A percentile compares a stretch with the other conserved stretches of the same genome.
phyloP scores from a whole-genome alignment of 2,113 vertebrate species.

The Corydoras maculifer region DNA sequence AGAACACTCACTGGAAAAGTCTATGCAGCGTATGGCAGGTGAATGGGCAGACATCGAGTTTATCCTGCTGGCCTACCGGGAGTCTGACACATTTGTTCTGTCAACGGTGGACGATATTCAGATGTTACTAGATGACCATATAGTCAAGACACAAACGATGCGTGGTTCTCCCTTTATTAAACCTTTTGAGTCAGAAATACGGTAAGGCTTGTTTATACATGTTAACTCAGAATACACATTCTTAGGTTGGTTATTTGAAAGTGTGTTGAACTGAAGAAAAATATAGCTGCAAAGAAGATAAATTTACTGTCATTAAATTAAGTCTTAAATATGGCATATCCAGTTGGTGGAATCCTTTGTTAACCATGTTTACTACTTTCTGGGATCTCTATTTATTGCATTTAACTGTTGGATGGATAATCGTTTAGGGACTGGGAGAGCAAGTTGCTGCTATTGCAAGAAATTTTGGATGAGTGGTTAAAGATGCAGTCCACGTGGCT shows the following conservation, averaged over 20 bases:
- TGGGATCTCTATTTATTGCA: background rate
- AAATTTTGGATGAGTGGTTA: slow-evolving; percentile 82
- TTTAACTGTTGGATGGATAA: background rate
- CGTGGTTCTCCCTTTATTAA: slow-evolving; percentile 80
- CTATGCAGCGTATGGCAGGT: slow-evolving; percentile 75
- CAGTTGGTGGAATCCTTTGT: background rate
- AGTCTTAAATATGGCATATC: background rate
- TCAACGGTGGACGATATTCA: slow-evolving; percentile 80
- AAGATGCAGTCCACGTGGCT: slow-evolving; percentile 84
- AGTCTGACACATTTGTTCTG: slow-evolving; percentile 76
- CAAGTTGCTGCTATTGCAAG: slow-evolving; percentile 77
- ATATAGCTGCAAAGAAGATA: no score
- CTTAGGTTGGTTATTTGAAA: no score
- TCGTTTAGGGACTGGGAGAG: slow-evolving; percentile 70
- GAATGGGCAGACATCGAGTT: slow-evolving; percentile 77
- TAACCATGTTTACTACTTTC: no score
- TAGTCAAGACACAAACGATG: slow-evolving; percentile 84
- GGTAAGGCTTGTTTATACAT: slow-evolving; percentile 51
- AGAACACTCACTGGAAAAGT: slow-evolving; percentile 76
- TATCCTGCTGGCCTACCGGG: slow-evolving; percentile 67
- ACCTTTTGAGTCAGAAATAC: slow-evolving; percentile 73
- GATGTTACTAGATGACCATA: slow-evolving; percentile 82
- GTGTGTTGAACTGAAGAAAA: no score
- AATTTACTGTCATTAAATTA: background rate
- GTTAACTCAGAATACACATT: no score